phyloP scores from a whole-genome alignment of 2,113 vertebrate genomes.

The Erythrocercus mccallii region DNA sequence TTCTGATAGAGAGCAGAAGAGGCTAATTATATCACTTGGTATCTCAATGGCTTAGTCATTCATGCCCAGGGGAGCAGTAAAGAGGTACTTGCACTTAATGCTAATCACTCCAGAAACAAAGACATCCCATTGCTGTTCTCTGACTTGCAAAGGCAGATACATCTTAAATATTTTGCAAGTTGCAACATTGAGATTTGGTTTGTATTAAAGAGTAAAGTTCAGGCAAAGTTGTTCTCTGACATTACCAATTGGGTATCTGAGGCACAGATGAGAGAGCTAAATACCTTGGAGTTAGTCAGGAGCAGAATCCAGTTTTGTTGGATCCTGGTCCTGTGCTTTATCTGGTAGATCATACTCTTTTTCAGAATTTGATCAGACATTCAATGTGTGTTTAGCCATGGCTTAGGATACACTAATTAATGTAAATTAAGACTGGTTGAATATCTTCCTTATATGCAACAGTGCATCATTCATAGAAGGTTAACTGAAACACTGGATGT shows the following conservation, averaged over 20 bases:
- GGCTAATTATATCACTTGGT: neutral
- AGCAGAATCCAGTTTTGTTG: neutral
- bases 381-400: neutral
- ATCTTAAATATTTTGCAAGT: neutral
- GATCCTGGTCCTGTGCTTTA: neutral
- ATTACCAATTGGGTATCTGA: neutral
- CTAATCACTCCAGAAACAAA: neutral
- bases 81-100: neutral
- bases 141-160: neutral
- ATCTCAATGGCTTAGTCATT: neutral
- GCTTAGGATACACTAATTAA: neutral
- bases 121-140: neutral
- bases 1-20: neutral
- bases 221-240: neutral
- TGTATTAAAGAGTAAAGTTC: neutral
- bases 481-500: neutral
- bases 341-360: neutral
- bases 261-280: neutral
- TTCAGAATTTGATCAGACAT: neutral
- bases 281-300: neutral
- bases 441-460: neutral
- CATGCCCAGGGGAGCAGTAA: neutral
- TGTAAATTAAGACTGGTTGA: neutral
- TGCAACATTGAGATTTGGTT: neutral
- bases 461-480: constrained; percentile 14